Evolutionary conservation across 2,113 vertebrate species (phyloP), one percentile per base, ranked within the genome.

Genomic region (Pseudopipra pipra): DNA sequence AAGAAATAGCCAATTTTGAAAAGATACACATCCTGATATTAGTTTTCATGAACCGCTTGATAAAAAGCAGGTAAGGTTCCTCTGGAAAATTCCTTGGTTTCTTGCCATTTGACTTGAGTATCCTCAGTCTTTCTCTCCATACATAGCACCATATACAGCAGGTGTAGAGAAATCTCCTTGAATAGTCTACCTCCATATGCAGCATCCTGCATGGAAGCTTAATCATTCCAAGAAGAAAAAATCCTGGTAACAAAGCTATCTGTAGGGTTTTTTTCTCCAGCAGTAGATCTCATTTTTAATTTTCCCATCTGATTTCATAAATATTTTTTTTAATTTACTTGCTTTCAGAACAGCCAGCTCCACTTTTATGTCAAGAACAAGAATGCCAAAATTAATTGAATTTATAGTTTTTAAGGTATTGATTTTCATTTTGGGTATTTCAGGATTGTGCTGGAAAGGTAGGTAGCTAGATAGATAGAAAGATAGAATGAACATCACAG

Each of bases 231-330:
- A 51, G 44, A 67, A 33, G 9, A 84, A 46, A 37, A 67, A 58
- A 56, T 19, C 11, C 16, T 83, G 10, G 8, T 31, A 85, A 78
- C 18, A 35, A 28, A 5, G 6, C 6, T 8, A n/a, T 41, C 14
- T 28, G 25, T 16, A 18, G 4, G 3, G 0, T 12, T 31, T 28
- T 12, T 15, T 24, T 15, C n/a, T 6, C 3, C 3, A 3, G 18
- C 10, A 35, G 44, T 12, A 5, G 8, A 7, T 25, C 5, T 61
- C 4, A 1, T 39, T 80, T 92, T 55, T 10, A 4, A 5, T 67
- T 52, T 61, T 61, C 2, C 1, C 68, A 18, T 58, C 12, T 43
- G 12, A 51, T 49, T 77, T 80, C 9, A 33, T 37, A 61, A 43
- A 56, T 6, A 14, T 31, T 47, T 25, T 44, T 49, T 65, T 51